Percentiles rank a stretch among this genome's conserved stretches.
phyloP scores from a whole-genome alignment of 1,140 invertebrate genomes.

The Lordiphosa clarofinis region DNA sequence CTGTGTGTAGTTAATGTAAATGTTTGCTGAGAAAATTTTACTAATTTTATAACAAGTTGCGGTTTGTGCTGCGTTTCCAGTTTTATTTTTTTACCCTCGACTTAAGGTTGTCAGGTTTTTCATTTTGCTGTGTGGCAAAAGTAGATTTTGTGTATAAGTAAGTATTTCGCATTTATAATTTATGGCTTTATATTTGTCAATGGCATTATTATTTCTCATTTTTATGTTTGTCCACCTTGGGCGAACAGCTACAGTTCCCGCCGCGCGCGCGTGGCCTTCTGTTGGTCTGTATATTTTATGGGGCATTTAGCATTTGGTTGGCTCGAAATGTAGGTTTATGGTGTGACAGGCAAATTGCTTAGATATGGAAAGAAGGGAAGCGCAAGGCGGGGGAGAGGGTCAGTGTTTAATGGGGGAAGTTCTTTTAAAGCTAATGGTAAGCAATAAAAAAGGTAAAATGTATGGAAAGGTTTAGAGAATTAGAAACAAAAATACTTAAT shows the following conservation, averaged over 20 bases:
- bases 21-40: conserved; percentile 76
- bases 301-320: conserved; percentile 49
- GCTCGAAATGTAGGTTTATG: conserved; percentile 57
- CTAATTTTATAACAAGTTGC: conserved; percentile 78
- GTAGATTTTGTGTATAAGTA: conserved; percentile 75
- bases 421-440: no score
- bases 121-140: conserved; percentile 36
- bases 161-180: conserved; percentile 77
- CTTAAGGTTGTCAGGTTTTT: conserved; percentile 8
- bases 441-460: no score
- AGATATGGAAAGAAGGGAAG: conserved; percentile 13
- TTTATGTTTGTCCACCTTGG: conserved; percentile 53
- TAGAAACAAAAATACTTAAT: no score
- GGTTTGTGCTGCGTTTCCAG: conserved; percentile 69
- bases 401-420: neutral
- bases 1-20: conserved; percentile 67
- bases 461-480: no score
- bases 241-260: neutral
- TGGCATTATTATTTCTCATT: conserved; percentile 75
- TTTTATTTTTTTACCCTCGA: conserved; percentile 26
- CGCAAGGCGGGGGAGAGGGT: neutral
- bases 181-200: conserved; percentile 77
- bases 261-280: conserved; percentile 2
- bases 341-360: conserved; percentile 50
- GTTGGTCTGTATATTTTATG: conserved; percentile 56